Evolutionary conservation across 2,888 invertebrate genomes (phyloP), one percentile per base, ranked within the genome.

Genomic region (Lamellibrachia columna): DNA sequence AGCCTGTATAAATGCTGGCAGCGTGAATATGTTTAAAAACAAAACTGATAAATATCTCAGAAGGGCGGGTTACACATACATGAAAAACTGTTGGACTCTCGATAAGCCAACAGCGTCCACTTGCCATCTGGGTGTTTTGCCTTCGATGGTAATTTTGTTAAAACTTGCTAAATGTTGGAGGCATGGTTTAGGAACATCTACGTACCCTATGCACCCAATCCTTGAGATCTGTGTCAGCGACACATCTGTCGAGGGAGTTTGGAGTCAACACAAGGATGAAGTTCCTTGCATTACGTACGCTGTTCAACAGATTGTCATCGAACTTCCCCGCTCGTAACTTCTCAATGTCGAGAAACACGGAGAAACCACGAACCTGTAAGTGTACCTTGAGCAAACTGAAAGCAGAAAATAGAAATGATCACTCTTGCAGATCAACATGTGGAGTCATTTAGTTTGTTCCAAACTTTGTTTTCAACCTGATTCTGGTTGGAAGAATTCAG

Each of bases 141-240:
- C 40, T 40, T 40, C 40, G 40, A 40, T 40, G 40, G 40, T 40
- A 40, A 40, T 40, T 1, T 40, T 40, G 40, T 40, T 40, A 40
- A 40, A 40, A 40, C 40, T 40, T 40, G 40, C 40, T 11, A 58
- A 58, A 58, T 58, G 58, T 2, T 9, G 52, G 28, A 91, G 53
- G 40, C 2, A 91, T 1, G 91, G 11, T 22, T n/a, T n/a, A 22
- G n/a, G 52, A 91, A 52, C 58, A 6, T 90, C 3, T 4, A 91
- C 98, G 97, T 97, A 99, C 99, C 97, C 98, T 98, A 97, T 99
- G 99, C 93, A 99, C 99, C 99, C 99, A 99, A 97, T 99, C 99
- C 97, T 99, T 99, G 97, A 98, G 98, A 93, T 99, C 99, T 40
- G 97, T 97, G 96, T 99, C 99, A 93, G 98, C 98, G 95, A 98